Evolutionary conservation across 2,888 invertebrate genomes (phyloP), one percentile per base, ranked within the genome.

Genomic region (Dione vanillae): DNA sequence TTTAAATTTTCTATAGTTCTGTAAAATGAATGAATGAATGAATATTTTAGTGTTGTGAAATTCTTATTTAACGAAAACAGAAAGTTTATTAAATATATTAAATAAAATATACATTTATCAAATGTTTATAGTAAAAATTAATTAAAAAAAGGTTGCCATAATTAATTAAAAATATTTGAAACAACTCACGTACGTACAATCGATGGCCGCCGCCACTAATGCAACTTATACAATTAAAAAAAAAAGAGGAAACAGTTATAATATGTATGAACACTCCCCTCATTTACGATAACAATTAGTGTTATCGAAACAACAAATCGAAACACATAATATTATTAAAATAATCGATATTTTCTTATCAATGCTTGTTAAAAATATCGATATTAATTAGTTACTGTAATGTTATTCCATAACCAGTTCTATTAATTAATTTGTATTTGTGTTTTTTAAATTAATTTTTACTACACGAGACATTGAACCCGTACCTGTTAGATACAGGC

Each of bases 281-380:
- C 20, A 27, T 20, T 61, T 45, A 35, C 10, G 10, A 54, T 54
- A 61, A n/a, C n/a, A n/a, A 61, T 43, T 27, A 61, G n/a, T 11
- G 20, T 61, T 61, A 61, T 61, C 45, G 45, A 27, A 8, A 43
- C 43, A 59, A 19, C n/a, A 61, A 59, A 43, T 43, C 59, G 14
- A 10, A 43, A 27, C 35, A 43, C n/a, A 61, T 27, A 45, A 61
- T n/a, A 43, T 27, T 61, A 37, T 61, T 45, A 27, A 45, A 45
- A 43, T 45, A 43, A 61, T 61, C n/a, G 59, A n/a, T 27, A 27
- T 45, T 61, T 45, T 14, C 41, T 43, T 43, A 61, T 45, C 59
- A 61, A 16, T 61, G 59, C n/a, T 61, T 6, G 8, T 61, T 61
- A 61, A 61, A 61, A 45, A 61, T 61, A 61, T 45, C 43, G 59